Evolutionary conservation across 2,113 vertebrate species (phyloP), one percentile per base, ranked within the genome.

Genomic region (Corythoichthys intestinalis): DNA sequence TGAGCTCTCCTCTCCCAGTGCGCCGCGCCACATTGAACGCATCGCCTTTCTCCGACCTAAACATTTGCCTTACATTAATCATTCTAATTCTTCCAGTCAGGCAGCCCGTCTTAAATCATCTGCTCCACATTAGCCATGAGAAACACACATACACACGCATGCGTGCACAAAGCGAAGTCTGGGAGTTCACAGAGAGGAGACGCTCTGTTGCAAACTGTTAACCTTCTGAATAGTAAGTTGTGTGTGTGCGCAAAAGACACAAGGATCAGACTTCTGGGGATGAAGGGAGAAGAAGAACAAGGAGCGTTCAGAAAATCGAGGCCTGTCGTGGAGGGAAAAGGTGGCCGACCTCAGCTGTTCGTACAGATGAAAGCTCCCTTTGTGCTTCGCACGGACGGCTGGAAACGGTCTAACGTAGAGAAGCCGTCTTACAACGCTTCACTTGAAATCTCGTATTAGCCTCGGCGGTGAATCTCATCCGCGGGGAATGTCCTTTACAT

Each of bases 71-170:
- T 66, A 72, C 82, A 86, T 86, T 85, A 74, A 81, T 85, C 79
- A 79, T 81, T 64, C 75, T 81, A 83, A 83, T 66, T 79, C 79
- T 65, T 76, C 68, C 73, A 76, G 81, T 79, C 83, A 78, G 81
- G 71, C 83, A 56, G 74, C 77, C 74, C 67, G 72, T 60, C 66
- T 75, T 72, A 86, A 83, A 81, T 87, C 89, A 89, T 90, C 89
- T 91, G 88, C 84, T 89, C 81, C 78, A 82, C 80, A 90, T 91
- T 89, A 91, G 80, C 58, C 77, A 83, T 71, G 77, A 78, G 80
- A 83, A 69, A 71, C 70, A 12, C 52, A 50, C 65, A 67, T 58
- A 13, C 52, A 57, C 63, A 13, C 59, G n/a, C 67, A 67, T 48
- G 44, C 71, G 12, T 46, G 54, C 72, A 34, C 58, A 17, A 61